Base-by-base conservation (phyloP, 2,888 invertebrate species). In the Euphydryas editha region DNA sequence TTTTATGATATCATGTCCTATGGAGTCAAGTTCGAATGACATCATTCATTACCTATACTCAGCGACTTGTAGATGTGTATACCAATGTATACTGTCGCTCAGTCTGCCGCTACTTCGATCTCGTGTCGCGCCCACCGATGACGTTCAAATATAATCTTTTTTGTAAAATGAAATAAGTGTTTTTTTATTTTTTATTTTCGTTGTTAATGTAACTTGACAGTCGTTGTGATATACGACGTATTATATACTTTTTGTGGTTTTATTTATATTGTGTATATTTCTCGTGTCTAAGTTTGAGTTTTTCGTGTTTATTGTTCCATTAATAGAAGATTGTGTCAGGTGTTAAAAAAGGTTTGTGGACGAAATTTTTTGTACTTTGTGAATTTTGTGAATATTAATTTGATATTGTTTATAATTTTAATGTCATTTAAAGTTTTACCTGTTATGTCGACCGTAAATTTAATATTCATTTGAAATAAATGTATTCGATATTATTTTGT, bases 1-100 rank as follows among this genome's bases (percentile, higher is more conserved):
- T 36, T 13, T 42, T 55, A 66, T 63, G 66, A 66, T 63, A 62
- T 69, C 66, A 69, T 44, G 57, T 49, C 60, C 58, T 36, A 39
- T 59, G 69, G 47, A 58, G 18, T 61, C 47, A 37, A 49, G 21
- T 63, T 18, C 15, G 21, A 47, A 57, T 69, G 69, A 67, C 64
- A 67, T 67, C 69, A 69, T 63, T 57, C 60, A 56, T 42, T 30
- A n/a, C n/a, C n/a, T n/a, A 30, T 30, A 30, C 30, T 30, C 30
- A 30, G 6, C 5, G 30, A 8, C 30, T 30, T 7, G 30, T 30
- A 30, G 30, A 30, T 8, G 30, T 8, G 30, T n/a, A n/a, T n/a
- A n/a, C n/a, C n/a, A n/a, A n/a, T n/a, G 30, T 4, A 24, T 21
- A 13, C 30, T 15, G 30, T 13, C 46, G 67, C 20, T 64, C 58